Evolutionary conservation across 2,888 invertebrate species (phyloP).

Genomic region (Nephrotoma guestfalica): DNA sequence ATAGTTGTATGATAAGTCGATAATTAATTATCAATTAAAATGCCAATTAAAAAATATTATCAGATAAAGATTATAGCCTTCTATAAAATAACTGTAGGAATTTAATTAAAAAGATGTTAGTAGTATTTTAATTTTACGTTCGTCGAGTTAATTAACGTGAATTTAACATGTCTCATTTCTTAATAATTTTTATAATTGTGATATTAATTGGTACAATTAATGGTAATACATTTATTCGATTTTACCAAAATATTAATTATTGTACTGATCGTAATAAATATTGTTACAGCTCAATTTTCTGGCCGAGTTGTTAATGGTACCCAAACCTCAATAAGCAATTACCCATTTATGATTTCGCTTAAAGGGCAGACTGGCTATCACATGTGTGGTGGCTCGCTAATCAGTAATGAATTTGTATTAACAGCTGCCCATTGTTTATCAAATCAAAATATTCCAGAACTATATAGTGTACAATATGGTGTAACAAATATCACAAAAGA

Average conservation of each 20-base stretch:
- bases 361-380: not conserved
- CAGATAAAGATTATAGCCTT: not conserved
- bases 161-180: not conserved
- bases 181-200: not conserved
- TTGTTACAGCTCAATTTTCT: not conserved
- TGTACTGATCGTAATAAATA: not conserved
- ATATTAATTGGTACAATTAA: not conserved
- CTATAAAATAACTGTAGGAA: not conserved
- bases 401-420: not conserved
- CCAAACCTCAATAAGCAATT: not conserved
- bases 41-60: not conserved
- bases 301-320: conserved; percentile 1
- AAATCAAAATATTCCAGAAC: not conserved
- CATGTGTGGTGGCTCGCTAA: not conserved
- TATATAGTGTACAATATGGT: not conserved
- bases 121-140: not conserved
- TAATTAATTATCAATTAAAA: not conserved
- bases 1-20: not conserved
- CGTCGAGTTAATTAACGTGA: not conserved
- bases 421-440: conserved; percentile 3
- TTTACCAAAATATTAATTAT: no score
- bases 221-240: not conserved
- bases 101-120: not conserved
- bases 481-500: not conserved
- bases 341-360: not conserved